phyloP scores from a whole-genome alignment of 2,113 vertebrate species.

The human region GRCh38 chr6:146354001-146354500 shows the following conservation, averaged over 20 bases:
- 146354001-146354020: not conserved
- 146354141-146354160: not conserved
- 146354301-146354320: not conserved
- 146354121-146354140: not conserved
- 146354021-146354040: not conserved
- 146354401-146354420: not conserved
- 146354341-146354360: not conserved
- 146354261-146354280: not conserved
- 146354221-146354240: not conserved
- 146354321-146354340: not conserved
- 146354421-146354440: not conserved
- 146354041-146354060: not conserved
- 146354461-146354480: not conserved
- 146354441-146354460: not conserved
- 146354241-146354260: not conserved
- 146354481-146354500: not conserved
- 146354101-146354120: not conserved
- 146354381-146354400: not conserved
- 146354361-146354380: not conserved
- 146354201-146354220: fast-evolving
- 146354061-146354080: not conserved
- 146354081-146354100: not conserved
- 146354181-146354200: not conserved
- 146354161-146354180: not conserved
- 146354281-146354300: not conserved